phyloP scores from a whole-genome alignment of 2,888 invertebrate species.

The Lasioglossum lativentre region DNA sequence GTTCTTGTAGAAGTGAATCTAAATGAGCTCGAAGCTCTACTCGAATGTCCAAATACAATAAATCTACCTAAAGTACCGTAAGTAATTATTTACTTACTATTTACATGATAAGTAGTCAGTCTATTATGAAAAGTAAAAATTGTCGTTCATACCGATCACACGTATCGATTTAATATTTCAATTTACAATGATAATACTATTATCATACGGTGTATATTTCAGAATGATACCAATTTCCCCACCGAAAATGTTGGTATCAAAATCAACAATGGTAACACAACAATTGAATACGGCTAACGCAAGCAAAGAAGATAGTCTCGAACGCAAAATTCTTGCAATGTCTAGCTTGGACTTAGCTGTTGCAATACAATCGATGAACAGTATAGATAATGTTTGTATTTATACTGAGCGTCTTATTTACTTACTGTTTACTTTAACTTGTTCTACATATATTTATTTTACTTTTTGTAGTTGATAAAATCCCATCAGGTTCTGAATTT shows the following conservation, averaged over 20 bases:
- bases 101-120: neutral
- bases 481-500: slow-evolving; percentile 78
- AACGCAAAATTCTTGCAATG: slow-evolving; percentile 87
- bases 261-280: slow-evolving; percentile 82
- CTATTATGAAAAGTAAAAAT: neutral
- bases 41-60: slow-evolving; percentile 72
- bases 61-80: slow-evolving; percentile 74
- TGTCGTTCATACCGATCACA: neutral
- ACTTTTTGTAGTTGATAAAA: slow-evolving; percentile 77
- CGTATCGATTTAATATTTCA: neutral
- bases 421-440: neutral
- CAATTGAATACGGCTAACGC: slow-evolving; percentile 79
- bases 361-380: slow-evolving; percentile 89
- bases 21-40: slow-evolving; percentile 70
- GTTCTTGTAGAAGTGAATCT: slow-evolving; percentile 82
- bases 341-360: slow-evolving; percentile 88
- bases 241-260: slow-evolving; percentile 85
- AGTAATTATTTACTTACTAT: slow-evolving; percentile 57
- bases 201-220: slow-evolving; percentile 29
- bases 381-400: slow-evolving; percentile 88
- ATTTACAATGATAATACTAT: neutral
- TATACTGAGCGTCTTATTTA: neutral
- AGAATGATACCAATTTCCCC: slow-evolving; percentile 85
- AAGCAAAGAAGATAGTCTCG: slow-evolving; percentile 85
- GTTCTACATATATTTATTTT: slow-evolving; percentile 9